Base-by-base conservation (phyloP, 2,113 vertebrate genomes). In the Colaptes auratus region DNA sequence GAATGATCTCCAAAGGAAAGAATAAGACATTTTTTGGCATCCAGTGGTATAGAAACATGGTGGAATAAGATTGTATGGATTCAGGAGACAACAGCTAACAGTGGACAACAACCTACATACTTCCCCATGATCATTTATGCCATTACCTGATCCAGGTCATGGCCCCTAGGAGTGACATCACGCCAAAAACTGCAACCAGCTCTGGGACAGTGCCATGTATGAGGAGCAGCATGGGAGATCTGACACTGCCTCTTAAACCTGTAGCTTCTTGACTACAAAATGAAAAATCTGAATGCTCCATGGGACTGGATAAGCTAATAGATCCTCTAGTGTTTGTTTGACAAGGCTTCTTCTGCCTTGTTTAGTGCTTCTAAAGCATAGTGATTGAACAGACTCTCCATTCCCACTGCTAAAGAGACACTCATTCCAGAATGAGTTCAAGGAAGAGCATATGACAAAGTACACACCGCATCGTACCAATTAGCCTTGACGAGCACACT, bases 141-240 rank as follows among this genome's bases (percentile, higher is more conserved):
- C 42, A n/a, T 19, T 15, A 25, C 35, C 35, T 70, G 9, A 10
- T 83, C 9, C 39, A 67, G 15, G 23, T 63, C 42, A 15, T 19
- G 16, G 39, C 6, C 13, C 16, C 10, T 14, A 52, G 31, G n/a
- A 78, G 5, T 31, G 27, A 63, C 31, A 58, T 23, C 24, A 73
- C 72, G 16, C 23, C 8, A 2, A 74, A 63, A 79, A 4, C 28
- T 8, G 6, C 0, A 0, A 48, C 17, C 2, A 2, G 6, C 69
- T 59, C 35, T 31, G 52, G 20, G 72, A 23, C 15, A 63, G 48
- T 46, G 16, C 12, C 25, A 2, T 46, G 44, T 7, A 35, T 25
- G 24, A 59, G 52, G 23, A 75, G 21, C 52, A 42, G 36, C 1
- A 0, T 25, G 44, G 28, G 52, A 79, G 53, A 53, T 11, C 12